A percentile compares a stretch with the other conserved stretches of the same genome.
These are phyloP conservation scores for Zaprionus kolodkinae DNA, from an alignment of 1,140 invertebrate species.

Conservation along the genomic window DNA sequence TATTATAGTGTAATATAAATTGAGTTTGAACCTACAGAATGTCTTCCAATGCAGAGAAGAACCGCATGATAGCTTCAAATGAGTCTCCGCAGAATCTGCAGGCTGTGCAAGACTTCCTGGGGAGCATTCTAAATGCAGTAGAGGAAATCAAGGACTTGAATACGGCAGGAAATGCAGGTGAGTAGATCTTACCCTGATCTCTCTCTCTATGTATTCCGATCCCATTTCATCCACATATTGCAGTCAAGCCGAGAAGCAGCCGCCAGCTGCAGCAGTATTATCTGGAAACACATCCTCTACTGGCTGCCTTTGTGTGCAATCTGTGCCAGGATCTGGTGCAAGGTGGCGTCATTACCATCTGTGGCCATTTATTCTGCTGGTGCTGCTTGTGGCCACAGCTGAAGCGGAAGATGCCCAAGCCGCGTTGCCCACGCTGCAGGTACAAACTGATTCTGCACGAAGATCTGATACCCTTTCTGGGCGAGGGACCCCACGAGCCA, in stretches of 20 bases:
- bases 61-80: background rate
- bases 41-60: background rate
- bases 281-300: background rate
- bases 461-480: slow-evolving; percentile 48
- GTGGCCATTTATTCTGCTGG: slow-evolving; percentile 64
- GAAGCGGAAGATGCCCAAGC: fast-evolving
- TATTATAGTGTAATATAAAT: background rate
- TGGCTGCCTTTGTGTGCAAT: slow-evolving; percentile 29
- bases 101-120: background rate
- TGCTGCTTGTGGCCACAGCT: slow-evolving; percentile 52
- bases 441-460: slow-evolving; percentile 39
- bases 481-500: slow-evolving; percentile 41
- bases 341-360: slow-evolving; percentile 52
- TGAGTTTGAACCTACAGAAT: background rate
- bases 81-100: too few relatives aligned
- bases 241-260: background rate
- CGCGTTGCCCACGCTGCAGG: slow-evolving; percentile 42
- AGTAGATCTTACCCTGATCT: background rate
- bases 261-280: background rate
- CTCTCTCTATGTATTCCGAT: background rate
- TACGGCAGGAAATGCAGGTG: background rate
- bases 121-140: background rate
- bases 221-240: background rate
- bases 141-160: too few relatives aligned
- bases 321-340: slow-evolving; percentile 25